Evolutionary conservation across 2,113 vertebrate genomes (phyloP).

Genomic region (Cyanocitta stelleri): DNA sequence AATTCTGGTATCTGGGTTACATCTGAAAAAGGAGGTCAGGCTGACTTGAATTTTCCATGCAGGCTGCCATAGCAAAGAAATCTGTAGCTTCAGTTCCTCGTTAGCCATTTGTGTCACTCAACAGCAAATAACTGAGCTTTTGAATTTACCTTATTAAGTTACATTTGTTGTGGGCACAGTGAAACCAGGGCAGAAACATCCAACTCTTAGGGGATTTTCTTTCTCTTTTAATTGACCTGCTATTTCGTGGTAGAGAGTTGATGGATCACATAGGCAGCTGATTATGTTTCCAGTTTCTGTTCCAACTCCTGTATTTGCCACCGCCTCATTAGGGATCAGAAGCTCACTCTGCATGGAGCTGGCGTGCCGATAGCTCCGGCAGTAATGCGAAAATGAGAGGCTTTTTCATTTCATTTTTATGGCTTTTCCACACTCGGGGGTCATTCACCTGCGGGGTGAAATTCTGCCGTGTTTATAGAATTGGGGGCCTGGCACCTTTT

Average conservation of each 20-base stretch:
- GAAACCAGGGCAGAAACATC: constrained; percentile 11
- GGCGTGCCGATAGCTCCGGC: background rate
- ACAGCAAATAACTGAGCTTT: constrained; percentile 7
- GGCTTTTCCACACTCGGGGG: constrained; percentile 40
- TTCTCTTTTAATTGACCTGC: constrained; percentile 56
- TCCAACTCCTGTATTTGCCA: constrained; percentile 51
- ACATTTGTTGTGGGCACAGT: constrained; percentile 49
- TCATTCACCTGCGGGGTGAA: constrained; percentile 47
- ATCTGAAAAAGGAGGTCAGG: constrained; percentile 67
- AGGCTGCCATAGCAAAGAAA: constrained; percentile 54
- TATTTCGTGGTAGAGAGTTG: background rate
- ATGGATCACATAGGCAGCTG: constrained; percentile 40
- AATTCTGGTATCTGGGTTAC: constrained; percentile 68
- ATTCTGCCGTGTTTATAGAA: background rate
- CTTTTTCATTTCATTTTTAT: constrained; percentile 52
- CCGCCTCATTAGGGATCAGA: constrained; percentile 48
- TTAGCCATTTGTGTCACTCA: constrained; percentile 27
- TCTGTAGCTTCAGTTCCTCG: constrained; percentile 59
- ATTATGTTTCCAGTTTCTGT: constrained; percentile 53
- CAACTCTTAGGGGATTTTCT: background rate
- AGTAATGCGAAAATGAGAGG: constrained; percentile 49
- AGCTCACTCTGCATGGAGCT: constrained; percentile 22
- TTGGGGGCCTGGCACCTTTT: background rate
- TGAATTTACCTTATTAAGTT: constrained; percentile 29
- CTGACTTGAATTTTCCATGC: constrained; percentile 67